phyloP scores from a whole-genome alignment of 2,888 invertebrate genomes.

The Heterodera filipjevi region DNA sequence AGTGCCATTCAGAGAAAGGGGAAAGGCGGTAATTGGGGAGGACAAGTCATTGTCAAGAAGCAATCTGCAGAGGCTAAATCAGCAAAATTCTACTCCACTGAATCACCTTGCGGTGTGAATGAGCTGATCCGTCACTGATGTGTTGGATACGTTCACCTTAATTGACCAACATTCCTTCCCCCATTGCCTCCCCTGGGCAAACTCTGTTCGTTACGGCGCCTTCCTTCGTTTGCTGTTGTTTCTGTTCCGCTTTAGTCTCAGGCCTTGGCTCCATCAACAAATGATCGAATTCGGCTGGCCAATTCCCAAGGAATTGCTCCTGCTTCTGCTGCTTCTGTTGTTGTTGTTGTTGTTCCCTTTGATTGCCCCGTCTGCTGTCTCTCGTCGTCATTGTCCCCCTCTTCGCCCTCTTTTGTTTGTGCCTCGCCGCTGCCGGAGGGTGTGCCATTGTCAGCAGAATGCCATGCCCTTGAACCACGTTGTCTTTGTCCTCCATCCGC shows the following conservation, averaged over 20 bases:
- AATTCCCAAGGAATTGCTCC: slow-evolving; percentile 28
- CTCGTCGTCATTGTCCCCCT: background rate
- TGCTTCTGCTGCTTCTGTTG: too few species aligned
- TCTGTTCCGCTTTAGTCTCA: slow-evolving; percentile 30
- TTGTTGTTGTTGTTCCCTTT: background rate
- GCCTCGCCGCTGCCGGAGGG: slow-evolving; percentile 25
- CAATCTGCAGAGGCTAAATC: background rate
- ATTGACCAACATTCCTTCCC: background rate
- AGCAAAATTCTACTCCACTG: background rate
- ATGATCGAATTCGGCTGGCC: slow-evolving; percentile 48
- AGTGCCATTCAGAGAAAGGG: background rate
- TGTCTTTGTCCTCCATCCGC: slow-evolving; percentile 39
- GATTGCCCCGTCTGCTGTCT: background rate
- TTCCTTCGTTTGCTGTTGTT: background rate
- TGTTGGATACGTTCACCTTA: slow-evolving; percentile 15
- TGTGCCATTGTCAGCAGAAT: slow-evolving; percentile 41
- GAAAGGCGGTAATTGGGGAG: background rate
- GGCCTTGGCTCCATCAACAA: slow-evolving; percentile 42
- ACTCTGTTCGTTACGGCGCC: slow-evolving; percentile 11
- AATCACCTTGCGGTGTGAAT: background rate
- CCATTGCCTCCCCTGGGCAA: background rate
- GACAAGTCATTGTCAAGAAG: background rate
- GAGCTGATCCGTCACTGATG: background rate
- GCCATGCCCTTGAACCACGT: slow-evolving; percentile 42
- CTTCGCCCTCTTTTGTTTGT: slow-evolving; percentile 16